Base-by-base conservation (phyloP, 2,797 vertebrate genomes). In the Fundulus diaphanus region DNA sequence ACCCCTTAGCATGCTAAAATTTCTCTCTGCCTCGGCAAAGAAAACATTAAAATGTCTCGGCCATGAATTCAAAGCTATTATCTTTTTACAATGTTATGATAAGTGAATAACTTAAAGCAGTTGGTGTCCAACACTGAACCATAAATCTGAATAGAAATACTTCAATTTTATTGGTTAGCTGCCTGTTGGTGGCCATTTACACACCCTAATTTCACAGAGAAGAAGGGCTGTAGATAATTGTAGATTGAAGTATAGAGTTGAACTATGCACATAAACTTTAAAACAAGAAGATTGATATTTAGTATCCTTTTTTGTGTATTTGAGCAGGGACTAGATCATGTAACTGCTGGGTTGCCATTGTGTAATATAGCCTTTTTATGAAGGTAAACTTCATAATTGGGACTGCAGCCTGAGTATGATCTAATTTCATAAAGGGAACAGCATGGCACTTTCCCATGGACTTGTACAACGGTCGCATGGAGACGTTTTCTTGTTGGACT, bases 371-470 rank as follows among this genome's bases (percentile, higher is more conserved):
- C 40, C 35, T 63, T 81, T n/a, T 82, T 81, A 84, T 59, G 80
- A 91, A 90, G 54, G 51, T 65, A 79, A 80, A 73, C 78, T 75
- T 56, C 68, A 76, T 68, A 40, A 42, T 72, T 76, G 73, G 80
- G 70, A 74, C 68, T 76, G 46, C 5, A 18, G 82, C 81, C 77
- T 81, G 73, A 76, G 84, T 79, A 54, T 80, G 72, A 85, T 84
- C 33, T 78, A 59, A 83, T 88, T 90, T 90, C 72, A 82, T 59
- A 78, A 69, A 71, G 78, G 74, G 75, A 83, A 73, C 70, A 87
- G 74, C 63, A 74, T 85, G 70, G 70, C 72, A 82, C 51, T 80
- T 90, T 82, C 35, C 72, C 67, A 65, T 42, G 2, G 61, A 87
- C 82, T 40, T 79, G 73, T 74, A 73, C 77, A 77, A 73, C 70